Base-by-base conservation (phyloP, 2,113 vertebrate genomes). In the Vulpes lagopus region DNA sequence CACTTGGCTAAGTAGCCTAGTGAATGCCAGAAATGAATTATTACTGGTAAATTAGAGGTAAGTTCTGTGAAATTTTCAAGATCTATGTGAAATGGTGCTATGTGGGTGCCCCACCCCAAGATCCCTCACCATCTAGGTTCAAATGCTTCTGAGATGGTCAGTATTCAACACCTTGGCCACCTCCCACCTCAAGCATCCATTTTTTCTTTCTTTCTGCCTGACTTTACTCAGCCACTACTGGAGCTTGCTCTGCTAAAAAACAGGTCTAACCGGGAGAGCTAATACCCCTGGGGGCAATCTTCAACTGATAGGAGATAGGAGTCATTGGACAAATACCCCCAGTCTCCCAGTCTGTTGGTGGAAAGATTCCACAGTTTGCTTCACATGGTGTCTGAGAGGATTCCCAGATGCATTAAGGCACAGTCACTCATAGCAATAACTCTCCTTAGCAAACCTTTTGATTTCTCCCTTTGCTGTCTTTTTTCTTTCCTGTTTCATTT, bases 21-120 rank as follows among this genome's bases (percentile, higher is more conserved):
- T 11, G 14, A 59, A 25, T 27, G 57, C 71, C 55, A 55, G 64
- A 82, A 89, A 25, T 22, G 30, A 57, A 43, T 38, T 43, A 57
- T 69, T 11, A 35, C 14, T 62, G 80, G 27, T n/a, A 23, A 30
- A 71, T 38, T 32, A 78, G 84, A 74, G 38, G n/a, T 12, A 43
- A 62, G 17, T n/a, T 49, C 25, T 3, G 6, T 73, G 88, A 84
- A 62, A 16, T n/a, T 32, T 53, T 30, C 49, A 14, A 62, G 71
- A 55, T 38, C 53, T 53, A 0, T 0, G 12, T 8, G 30, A 55
- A 60, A 65, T 32, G 25, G 15, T 27, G 16, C 53, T 27, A 38
- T 64, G 8, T 5, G 14, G 49, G 19, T 27, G 0, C 30, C 57
- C 23, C 0, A 3, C 3, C 30, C 60, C 8, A 6, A 3, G 20